Conservation (phyloP, 2,888 invertebrate species). For the Volucella inanis region DNA sequence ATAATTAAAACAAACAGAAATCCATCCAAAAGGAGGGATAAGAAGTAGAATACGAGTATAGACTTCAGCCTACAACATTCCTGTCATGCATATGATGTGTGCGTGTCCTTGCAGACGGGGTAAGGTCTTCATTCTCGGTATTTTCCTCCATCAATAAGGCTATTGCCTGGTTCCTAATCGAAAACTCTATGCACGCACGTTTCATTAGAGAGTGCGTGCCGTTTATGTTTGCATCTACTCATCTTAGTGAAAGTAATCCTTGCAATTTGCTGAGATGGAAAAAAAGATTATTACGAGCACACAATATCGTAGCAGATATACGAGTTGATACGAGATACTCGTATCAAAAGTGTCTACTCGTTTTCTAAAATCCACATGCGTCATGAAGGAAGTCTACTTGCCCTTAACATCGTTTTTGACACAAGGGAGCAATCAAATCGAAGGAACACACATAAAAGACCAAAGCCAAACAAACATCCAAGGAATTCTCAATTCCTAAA, state of each 20-base stretch:
- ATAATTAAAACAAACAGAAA: conserved; percentile 69
- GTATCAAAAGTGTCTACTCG: neutral
- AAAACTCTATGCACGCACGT: conserved; percentile 61
- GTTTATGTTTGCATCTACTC: conserved; percentile 58
- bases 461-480: conserved; percentile 58
- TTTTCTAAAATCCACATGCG: conserved; percentile 3
- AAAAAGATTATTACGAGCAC: conserved; percentile 35
- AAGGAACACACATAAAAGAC: conserved; percentile 10
- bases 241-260: conserved; percentile 60
- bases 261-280: conserved; percentile 63
- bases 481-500: conserved; percentile 57
- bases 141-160: conserved; percentile 24
- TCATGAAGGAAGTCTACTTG: neutral
- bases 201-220: conserved; percentile 67
- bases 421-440: conserved; percentile 32
- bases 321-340: too few relatives aligned
- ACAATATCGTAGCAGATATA: conserved; percentile 7
- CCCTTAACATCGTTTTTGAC: neutral
- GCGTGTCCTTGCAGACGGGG: conserved; percentile 9
- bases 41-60: neutral
- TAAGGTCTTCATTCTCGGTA: neutral
- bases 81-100: conserved; percentile 21
- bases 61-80: neutral
- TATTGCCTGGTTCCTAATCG: conserved; percentile 13
- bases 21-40: conserved; percentile 34